Evolutionary conservation across 2,888 invertebrate genomes (phyloP).

Genomic region (Epirrhoe alternata): DNA sequence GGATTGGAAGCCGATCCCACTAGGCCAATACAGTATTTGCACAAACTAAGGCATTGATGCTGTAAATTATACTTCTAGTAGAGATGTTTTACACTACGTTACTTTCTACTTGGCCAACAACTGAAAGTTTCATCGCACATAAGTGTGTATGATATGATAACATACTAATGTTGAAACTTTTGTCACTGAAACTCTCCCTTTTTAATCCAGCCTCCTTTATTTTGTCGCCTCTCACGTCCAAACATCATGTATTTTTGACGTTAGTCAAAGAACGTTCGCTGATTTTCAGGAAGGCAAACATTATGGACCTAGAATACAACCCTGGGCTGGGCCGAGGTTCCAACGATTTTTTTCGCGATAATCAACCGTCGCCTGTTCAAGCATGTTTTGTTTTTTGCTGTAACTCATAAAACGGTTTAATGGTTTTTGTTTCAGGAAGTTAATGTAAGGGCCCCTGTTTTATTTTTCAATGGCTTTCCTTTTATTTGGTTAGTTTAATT

Average conservation of each 20-base stretch:
- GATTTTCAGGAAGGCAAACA: not conserved
- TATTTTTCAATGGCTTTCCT: constrained; percentile 28
- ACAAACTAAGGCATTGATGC: no score
- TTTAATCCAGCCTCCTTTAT: no score
- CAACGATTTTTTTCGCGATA: constrained; percentile 71
- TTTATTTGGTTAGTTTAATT: constrained; percentile 7
- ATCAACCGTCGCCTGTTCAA: constrained; percentile 53
- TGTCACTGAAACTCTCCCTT: not conserved
- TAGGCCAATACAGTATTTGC: no score
- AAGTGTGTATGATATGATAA: no score
- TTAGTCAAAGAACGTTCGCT: not conserved
- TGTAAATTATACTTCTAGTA: no score
- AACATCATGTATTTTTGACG: not conserved
- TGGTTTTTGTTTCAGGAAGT: constrained; percentile 33
- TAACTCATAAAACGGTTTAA: constrained; percentile 32
- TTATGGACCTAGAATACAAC: constrained; percentile 8
- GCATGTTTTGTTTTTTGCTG: constrained; percentile 35
- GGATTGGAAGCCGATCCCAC: no score
- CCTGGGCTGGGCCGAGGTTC: constrained; percentile 55
- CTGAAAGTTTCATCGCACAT: no score
- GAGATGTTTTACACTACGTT: no score
- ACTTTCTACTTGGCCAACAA: no score
- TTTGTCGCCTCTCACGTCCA: no score
- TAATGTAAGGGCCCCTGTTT: constrained; percentile 35
- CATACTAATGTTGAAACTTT: not conserved